Evolutionary conservation across 2,113 vertebrate genomes (phyloP), one percentile per base, ranked within the genome.

Genomic region (Cyanoderma ruficeps): DNA sequence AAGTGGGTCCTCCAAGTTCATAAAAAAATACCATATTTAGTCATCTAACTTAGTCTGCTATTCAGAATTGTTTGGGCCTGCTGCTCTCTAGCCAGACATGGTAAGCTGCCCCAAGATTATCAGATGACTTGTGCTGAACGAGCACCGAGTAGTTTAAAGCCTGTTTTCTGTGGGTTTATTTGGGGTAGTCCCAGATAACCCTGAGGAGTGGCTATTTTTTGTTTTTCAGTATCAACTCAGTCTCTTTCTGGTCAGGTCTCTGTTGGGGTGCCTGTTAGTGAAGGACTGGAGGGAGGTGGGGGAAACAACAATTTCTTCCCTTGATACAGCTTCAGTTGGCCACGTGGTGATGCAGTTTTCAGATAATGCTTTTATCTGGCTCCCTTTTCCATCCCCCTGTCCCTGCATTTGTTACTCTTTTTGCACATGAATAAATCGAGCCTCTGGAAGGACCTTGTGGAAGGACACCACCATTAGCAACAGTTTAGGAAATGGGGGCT

Each of bases 1-100:
- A 90, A 80, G 52, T 82, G 61, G 91, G 57, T 89, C 70, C 94
- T 96, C 93, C 89, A 87, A 93, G 76, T 94, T 96, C 69, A 86
- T 93, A 67, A 94, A 84, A 95, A 93, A 89, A 64, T 64, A 75
- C 92, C 93, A 95, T 96, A 96, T 95, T 97, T 96, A 97, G 96
- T 87, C 90, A 96, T 96, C 76, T 81, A 86, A 70, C 42, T 77
- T 92, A 75, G 83, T 42, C 64, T 87, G 68, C 41, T 92, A 4
- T 78, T 94, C 85, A 78, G 92, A 93, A 96, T 44, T 50, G n/a
- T 59, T 86, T 84, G 83, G 85, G 55, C 53, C 68, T 83, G 68
- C 68, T 77, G 31, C 41, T 94, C 30, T 63, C 33, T 37, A 70
- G 85, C 63, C 87, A 96, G 94, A 55, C 87, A 55, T 65, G 79